These are phyloP conservation scores for Eumacrocentrus americanus DNA, from an alignment of 2,888 invertebrate genomes.

Conservation along the genomic window DNA sequence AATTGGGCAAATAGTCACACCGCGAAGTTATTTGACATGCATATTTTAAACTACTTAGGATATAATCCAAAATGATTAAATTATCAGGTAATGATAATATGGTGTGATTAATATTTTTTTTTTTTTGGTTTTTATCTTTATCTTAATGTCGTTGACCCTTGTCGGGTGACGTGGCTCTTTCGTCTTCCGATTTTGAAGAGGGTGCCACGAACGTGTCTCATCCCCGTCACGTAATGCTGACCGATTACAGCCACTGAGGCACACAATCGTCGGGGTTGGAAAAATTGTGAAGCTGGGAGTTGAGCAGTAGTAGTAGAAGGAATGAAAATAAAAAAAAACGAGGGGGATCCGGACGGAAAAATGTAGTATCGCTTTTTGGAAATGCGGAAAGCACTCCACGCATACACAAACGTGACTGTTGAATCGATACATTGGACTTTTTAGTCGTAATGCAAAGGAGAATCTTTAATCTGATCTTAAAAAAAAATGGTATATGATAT, in stretches of 20 bases:
- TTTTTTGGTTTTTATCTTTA: neutral
- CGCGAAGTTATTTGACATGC: neutral
- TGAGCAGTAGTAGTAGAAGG: neutral
- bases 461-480: no score
- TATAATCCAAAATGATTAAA: slow-evolving; percentile 4
- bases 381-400: neutral
- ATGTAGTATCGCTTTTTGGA: neutral
- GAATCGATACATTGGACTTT: neutral
- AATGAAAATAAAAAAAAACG: slow-evolving; percentile 1
- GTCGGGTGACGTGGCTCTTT: slow-evolving; percentile 7
- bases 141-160: neutral
- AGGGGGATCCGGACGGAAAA: neutral
- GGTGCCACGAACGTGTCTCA: neutral
- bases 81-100: neutral
- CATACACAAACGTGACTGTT: neutral
- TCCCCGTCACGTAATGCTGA: slow-evolving; percentile 26
- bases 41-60: slow-evolving; percentile 4
- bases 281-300: slow-evolving; percentile 4
- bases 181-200: neutral
- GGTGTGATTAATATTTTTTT: neutral
- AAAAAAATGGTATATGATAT: no score
- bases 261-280: slow-evolving; percentile 9
- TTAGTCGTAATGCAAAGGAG: no score
- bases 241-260: slow-evolving; percentile 19
- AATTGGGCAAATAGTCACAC: neutral